Conservation (phyloP, 2,113 vertebrate genomes). For the Actenoides hombroni region DNA sequence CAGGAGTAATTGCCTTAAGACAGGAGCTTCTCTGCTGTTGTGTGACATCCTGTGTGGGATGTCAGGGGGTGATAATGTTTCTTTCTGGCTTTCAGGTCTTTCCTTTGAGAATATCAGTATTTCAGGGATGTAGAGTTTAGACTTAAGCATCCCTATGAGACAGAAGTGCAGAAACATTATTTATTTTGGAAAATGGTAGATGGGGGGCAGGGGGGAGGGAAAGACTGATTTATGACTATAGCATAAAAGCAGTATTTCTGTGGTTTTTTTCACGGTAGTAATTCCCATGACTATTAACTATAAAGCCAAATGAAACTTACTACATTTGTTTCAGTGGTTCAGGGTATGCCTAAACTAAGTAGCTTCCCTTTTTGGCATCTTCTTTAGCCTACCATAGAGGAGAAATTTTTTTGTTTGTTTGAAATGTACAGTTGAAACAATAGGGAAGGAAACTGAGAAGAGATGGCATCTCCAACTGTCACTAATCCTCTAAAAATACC, state of each 20-base stretch:
- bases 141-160: background rate
- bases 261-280: background rate
- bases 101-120: background rate
- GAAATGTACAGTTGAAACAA: background rate
- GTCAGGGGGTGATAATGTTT: background rate
- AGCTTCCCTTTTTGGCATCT: background rate
- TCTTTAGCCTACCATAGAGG: background rate
- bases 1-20: background rate
- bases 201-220: background rate
- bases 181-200: background rate
- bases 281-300: background rate
- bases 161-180: background rate
- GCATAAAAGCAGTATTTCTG: background rate
- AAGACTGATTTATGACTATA: background rate
- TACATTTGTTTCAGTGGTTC: background rate
- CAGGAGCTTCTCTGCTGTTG: background rate
- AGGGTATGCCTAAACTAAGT: background rate
- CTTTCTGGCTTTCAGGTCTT: constrained; percentile 1
- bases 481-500: background rate
- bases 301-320: background rate
- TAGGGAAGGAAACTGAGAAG: background rate
- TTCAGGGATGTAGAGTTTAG: background rate
- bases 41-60: background rate
- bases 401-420: background rate
- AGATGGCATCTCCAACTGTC: background rate